Percentiles rank a stretch among this genome's conserved stretches.
These are phyloP conservation scores for Sclerurus mexicanus DNA, from an alignment of 2,113 vertebrate species.

Conservation along the genomic window DNA sequence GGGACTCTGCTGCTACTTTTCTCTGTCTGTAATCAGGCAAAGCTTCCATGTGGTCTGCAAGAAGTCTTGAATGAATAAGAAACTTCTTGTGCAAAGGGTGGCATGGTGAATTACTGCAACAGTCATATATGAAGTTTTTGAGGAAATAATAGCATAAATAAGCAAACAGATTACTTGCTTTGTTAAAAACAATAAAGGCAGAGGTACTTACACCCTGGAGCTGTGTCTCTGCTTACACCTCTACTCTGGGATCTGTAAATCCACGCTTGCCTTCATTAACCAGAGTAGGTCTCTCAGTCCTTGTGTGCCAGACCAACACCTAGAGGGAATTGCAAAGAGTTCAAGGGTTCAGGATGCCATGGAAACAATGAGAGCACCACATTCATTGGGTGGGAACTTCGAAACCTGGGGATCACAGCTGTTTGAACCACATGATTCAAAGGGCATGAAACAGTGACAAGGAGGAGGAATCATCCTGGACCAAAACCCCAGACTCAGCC, in stretches of 20 bases:
- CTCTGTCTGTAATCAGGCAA: background rate
- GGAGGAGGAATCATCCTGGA: background rate
- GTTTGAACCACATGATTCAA: background rate
- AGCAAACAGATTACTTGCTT: background rate
- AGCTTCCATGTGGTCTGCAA: background rate
- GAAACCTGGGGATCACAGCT: background rate
- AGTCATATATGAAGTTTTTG: background rate
- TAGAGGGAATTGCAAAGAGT: conserved; percentile 50
- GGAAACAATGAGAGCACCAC: background rate
- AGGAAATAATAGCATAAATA: background rate
- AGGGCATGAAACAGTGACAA: background rate
- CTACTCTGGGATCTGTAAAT: conserved; percentile 84
- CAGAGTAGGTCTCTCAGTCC: conserved; percentile 84
- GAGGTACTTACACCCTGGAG: conserved; percentile 59
- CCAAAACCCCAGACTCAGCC: background rate
- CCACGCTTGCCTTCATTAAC: conserved; percentile 88
- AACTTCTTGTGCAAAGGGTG: background rate
- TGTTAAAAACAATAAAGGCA: background rate
- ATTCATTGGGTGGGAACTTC: background rate
- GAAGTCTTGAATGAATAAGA: background rate
- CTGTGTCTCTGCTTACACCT: conserved; percentile 76
- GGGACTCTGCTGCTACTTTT: background rate
- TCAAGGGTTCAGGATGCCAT: background rate
- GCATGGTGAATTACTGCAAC: background rate
- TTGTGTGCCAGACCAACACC: conserved; percentile 90